These are phyloP conservation scores for Tuberolachnus salignus DNA, from an alignment of 2,888 invertebrate species.

Conservation along the genomic window DNA sequence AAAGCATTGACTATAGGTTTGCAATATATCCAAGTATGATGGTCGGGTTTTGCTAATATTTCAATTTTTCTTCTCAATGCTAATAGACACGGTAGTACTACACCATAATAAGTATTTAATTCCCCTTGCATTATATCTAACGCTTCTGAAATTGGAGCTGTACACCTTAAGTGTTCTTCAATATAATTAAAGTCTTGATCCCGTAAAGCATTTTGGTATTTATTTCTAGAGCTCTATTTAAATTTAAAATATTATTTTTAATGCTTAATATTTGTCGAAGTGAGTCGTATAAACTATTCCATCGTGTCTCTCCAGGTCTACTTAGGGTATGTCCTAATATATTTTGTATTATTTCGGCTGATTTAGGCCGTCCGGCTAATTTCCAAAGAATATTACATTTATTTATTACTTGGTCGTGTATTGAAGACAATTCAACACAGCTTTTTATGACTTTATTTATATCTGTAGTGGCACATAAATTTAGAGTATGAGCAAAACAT, in stretches of 20 bases:
- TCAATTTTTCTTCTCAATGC: conserved; percentile 8
- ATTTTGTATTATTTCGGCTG: background rate
- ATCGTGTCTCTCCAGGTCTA: too few relatives aligned
- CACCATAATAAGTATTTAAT: conserved; percentile 15
- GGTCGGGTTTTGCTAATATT: too few relatives aligned
- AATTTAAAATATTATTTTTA: too few relatives aligned
- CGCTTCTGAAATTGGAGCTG: background rate
- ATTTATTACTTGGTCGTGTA: conserved; percentile 1
- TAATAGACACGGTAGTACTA: conserved; percentile 8
- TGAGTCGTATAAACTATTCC: too few relatives aligned
- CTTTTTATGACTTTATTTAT: conserved; percentile 6
- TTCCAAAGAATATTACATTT: conserved; percentile 27
- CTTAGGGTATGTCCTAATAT: too few relatives aligned
- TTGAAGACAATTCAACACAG: conserved; percentile 12
- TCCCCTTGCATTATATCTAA: conserved; percentile 32
- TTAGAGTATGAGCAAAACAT: background rate
- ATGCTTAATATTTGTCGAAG: too few relatives aligned
- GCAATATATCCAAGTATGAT: background rate
- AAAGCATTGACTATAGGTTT: background rate
- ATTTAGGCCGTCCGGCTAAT: background rate
- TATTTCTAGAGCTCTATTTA: too few relatives aligned
- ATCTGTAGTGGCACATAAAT: conserved; percentile 19
- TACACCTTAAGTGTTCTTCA: conserved; percentile 8
- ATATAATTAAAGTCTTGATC: conserved; percentile 19
- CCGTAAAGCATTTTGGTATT: conserved; percentile 8